Evolutionary conservation across 2,113 vertebrate genomes (phyloP).

Genomic region (Cottus gobio): DNA sequence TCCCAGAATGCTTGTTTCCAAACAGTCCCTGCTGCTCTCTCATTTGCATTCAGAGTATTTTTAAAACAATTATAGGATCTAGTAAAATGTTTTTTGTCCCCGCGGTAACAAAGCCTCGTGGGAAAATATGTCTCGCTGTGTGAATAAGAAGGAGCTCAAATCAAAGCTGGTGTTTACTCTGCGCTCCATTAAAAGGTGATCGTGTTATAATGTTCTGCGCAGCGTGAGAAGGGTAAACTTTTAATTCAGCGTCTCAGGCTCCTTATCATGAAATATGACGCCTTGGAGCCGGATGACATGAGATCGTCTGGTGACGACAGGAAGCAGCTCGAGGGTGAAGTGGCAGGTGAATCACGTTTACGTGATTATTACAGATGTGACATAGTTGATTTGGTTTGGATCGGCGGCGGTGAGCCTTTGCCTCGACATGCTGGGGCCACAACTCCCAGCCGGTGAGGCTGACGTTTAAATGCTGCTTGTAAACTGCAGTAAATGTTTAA

Average conservation of each 20-base stretch:
- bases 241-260: conserved; percentile 1
- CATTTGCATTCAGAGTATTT: conserved; percentile 44
- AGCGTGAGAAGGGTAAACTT: conserved; percentile 24
- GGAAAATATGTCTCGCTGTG: conserved; percentile 33
- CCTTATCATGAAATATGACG: not conserved
- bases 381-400: conserved; percentile 21
- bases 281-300: conserved; percentile 5
- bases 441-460: no score
- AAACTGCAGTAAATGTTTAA: conserved; percentile 4
- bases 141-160: not conserved
- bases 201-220: conserved; percentile 11
- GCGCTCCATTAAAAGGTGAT: not conserved
- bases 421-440: no score
- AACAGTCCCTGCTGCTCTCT: conserved; percentile 34
- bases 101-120: conserved; percentile 36
- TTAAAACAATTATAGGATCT: conserved; percentile 28
- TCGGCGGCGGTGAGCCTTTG: conserved; percentile 44
- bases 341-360: conserved; percentile 45
- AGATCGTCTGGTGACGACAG: not conserved
- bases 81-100: conserved; percentile 15
- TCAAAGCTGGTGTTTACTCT: not conserved
- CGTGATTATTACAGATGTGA: conserved; percentile 24
- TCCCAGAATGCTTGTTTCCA: conserved; percentile 22
- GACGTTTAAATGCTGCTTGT: conserved; percentile 31
- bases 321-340: not conserved